Percentiles rank a stretch among this genome's conserved stretches.
Evolutionary conservation across 2,888 invertebrate genomes (phyloP).

Genomic region (Scaptomyza reducta): DNA sequence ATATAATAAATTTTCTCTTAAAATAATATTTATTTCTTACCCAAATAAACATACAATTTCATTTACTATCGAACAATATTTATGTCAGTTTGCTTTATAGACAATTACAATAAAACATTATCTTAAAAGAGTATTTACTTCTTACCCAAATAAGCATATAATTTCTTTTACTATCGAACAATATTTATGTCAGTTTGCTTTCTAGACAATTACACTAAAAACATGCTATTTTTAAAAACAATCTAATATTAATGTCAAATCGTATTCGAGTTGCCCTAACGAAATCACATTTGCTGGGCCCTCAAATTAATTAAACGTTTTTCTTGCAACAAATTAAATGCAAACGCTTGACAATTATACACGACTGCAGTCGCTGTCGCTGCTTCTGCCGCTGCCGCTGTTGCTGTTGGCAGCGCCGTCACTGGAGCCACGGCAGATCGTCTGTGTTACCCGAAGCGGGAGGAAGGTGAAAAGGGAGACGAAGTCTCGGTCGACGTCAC

Average conservation of each 20-base stretch:
- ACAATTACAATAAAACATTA: no score
- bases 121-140: neutral
- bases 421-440: constrained; percentile 29
- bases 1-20: neutral
- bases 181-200: neutral
- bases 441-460: constrained; percentile 7
- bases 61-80: no score
- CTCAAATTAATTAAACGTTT: constrained; percentile 74
- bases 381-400: constrained; percentile 22
- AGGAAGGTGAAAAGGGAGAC: constrained; percentile 1
- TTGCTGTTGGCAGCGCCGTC: constrained; percentile 20
- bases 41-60: no score
- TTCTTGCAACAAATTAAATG: constrained; percentile 78
- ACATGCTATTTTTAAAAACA: neutral
- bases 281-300: constrained; percentile 22
- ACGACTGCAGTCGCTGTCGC: constrained; percentile 31
- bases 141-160: neutral
- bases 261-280: neutral
- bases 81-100: no score
- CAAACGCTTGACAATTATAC: constrained; percentile 76
- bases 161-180: no score
- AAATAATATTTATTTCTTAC: neutral
- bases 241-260: constrained; percentile 8
- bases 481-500: constrained; percentile 42
- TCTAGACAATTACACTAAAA: neutral